A percentile compares a stretch with the other conserved stretches of the same genome.
These are phyloP conservation scores for Cyprinodon diabolis DNA, from an alignment of 2,797 vertebrate species.

Conservation along the genomic window DNA sequence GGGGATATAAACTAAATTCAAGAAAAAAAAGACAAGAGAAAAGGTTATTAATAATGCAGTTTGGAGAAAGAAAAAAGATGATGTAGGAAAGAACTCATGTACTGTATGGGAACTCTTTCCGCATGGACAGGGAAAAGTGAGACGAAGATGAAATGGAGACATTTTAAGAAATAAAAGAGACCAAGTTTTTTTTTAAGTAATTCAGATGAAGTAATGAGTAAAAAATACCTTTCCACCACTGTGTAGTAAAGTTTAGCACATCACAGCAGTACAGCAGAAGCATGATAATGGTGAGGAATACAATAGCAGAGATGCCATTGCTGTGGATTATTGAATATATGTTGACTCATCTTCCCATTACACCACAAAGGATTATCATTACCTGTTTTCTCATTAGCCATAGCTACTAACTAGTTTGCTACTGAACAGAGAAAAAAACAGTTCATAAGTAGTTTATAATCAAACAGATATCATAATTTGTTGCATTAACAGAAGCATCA, in stretches of 20 bases:
- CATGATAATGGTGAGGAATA: slow-evolving; percentile 23
- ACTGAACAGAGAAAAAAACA: too few relatives aligned
- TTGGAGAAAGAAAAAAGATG: slow-evolving; percentile 20
- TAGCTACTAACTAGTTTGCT: too few relatives aligned
- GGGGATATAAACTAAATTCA: slow-evolving; percentile 22
- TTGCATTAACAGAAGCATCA: too few relatives aligned
- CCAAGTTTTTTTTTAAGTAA: slow-evolving; percentile 38
- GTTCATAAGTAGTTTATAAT: too few relatives aligned
- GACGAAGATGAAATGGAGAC: slow-evolving; percentile 17
- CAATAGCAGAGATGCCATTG: neutral
- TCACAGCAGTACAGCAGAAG: slow-evolving; percentile 5
- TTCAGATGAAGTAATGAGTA: slow-evolving; percentile 15
- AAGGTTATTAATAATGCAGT: slow-evolving; percentile 19
- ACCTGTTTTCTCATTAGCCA: too few relatives aligned
- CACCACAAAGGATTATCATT: neutral
- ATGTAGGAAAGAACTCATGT: slow-evolving; percentile 15
- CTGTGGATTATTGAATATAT: neutral
- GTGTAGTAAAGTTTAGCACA: slow-evolving; percentile 10
- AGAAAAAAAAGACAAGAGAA: slow-evolving; percentile 13
- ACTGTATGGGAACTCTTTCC: slow-evolving; percentile 23
- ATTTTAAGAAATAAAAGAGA: slow-evolving; percentile 32
- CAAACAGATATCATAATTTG: too few relatives aligned
- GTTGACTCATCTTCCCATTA: neutral
- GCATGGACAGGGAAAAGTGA: slow-evolving; percentile 15
- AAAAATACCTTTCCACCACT: neutral